Evolutionary conservation across 2,797 vertebrate species (phyloP), one percentile per base, ranked within the genome.

Genomic region (Spondyliosoma cantharus): DNA sequence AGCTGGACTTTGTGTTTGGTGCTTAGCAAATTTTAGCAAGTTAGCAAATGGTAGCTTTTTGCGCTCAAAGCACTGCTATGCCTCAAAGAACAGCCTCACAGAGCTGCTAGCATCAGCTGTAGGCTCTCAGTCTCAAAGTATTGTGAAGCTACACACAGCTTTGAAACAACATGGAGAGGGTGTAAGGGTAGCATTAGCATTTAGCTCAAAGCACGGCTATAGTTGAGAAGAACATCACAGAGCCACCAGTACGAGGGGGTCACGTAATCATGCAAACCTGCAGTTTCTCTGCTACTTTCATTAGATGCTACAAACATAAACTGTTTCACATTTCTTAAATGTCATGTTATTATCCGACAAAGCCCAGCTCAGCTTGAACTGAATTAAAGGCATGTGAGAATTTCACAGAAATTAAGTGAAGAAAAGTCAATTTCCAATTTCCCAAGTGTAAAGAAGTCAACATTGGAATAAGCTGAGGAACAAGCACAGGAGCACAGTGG

Each of bases 401-500:
- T 37, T 37, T 37, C 37, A 37, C 37, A 11, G 37, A 37, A 37
- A 37, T 37, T 9, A 37, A 37, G 37, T 37, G 37, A 37, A 37
- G 37, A 37, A 37, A 37, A 37, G 37, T 37, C 37, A 3, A 37
- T 37, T 37, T 37, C 37, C 37, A 37, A 37, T 37, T 37, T 11
- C 37, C 8, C 37, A 37, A 48, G 32, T 54, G 37, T 20, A 64
- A 63, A 42, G 11, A 76, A 32, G 6, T n/a, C n/a, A 76, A 20
- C 13, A 70, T 46, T 50, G 22, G 32, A 52, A 65, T 19, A 74
- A 74, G 77, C 17, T 16, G 16, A 63, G 65, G 6, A 73, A 68
- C 24, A 67, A 80, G 71, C 69, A 77, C 64, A 86, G 59, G 27
- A 58, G 24, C 54, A 62, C 42, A 68, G 0, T 37, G 25, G 46